A percentile compares a stretch with the other conserved stretches of the same genome.
Evolutionary conservation across 2,113 vertebrate genomes (phyloP).

Genomic region (Sminthopsis crassicaudata): DNA sequence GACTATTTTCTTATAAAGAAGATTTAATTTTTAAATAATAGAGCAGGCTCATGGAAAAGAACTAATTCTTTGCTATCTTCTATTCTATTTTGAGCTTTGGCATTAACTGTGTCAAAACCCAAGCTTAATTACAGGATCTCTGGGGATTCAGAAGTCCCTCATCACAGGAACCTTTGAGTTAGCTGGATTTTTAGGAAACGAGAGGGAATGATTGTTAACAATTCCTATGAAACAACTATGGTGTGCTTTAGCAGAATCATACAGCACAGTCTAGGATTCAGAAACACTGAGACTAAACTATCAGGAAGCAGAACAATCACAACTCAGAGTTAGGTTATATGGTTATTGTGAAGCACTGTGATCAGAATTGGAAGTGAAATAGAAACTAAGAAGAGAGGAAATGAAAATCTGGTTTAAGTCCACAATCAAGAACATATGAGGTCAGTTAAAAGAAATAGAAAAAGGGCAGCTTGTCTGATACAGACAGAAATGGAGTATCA

Average conservation of each 20-base stretch:
- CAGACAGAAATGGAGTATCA: neutral
- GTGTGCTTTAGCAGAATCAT: neutral
- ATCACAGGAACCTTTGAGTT: neutral
- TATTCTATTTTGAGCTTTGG: neutral
- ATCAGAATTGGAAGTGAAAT: neutral
- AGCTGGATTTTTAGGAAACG: neutral
- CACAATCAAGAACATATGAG: neutral
- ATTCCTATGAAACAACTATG: neutral
- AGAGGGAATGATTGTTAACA: neutral
- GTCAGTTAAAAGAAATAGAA: neutral
- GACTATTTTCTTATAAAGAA: neutral
- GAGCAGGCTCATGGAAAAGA: neutral
- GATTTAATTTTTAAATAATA: neutral
- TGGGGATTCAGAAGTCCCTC: neutral
- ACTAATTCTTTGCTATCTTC: neutral
- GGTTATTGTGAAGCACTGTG: neutral
- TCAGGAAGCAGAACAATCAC: neutral
- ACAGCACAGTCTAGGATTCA: neutral
- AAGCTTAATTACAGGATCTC: neutral
- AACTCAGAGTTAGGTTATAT: neutral
- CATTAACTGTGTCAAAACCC: neutral
- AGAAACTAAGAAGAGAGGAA: neutral
- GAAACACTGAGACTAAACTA: neutral
- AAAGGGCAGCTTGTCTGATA: neutral
- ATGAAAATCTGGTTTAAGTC: neutral